Base-by-base conservation (phyloP, 2,797 vertebrate genomes). In the Mionectes olivaceus region DNA sequence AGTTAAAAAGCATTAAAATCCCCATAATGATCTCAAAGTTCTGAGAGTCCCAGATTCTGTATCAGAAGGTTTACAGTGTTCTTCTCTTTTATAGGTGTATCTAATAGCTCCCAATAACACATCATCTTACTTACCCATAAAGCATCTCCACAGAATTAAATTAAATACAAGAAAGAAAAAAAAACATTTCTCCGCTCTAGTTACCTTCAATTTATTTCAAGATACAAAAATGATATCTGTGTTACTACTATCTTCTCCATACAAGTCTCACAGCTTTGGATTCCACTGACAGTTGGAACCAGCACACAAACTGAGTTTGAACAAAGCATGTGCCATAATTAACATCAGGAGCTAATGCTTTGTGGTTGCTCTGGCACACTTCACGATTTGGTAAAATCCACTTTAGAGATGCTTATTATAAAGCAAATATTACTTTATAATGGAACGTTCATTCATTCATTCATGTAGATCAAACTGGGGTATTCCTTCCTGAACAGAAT, bases 221-320 rank as follows among this genome's bases (percentile, higher is more conserved):
- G 68, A 83, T 8, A 15, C 13, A 85, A 64, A 88, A 47, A 0
- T 0, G 2, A 0, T 56, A 24, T 13, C 37, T 68, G 28, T 53
- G 41, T 74, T 53, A 41, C 14, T 0, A 4, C 4, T 57, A 8
- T 32, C n/a, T 79, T 82, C 24, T 79, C 37, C 28, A 30, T 28
- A 41, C 11, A 65, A 30, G 12, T n/a, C 25, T 30, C 49, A 33
- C 39, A 64, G 46, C 6, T 68, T 73, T 83, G 41, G 33, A 27
- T 83, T 86, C 30, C 49, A 53, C 49, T 60, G 56, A 37, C 33
- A 56, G 44, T 19, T 19, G 61, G 64, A 82, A 88, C 33, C 70
- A 89, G 52, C 18, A 78, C 43, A 90, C 10, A 73, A 55, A 11
- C 60, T 33, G 46, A 77, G 7, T 30, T 16, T 83, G 43, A 90